Conservation (phyloP, 2,888 invertebrate species). For the Leptopilina myrica region DNA sequence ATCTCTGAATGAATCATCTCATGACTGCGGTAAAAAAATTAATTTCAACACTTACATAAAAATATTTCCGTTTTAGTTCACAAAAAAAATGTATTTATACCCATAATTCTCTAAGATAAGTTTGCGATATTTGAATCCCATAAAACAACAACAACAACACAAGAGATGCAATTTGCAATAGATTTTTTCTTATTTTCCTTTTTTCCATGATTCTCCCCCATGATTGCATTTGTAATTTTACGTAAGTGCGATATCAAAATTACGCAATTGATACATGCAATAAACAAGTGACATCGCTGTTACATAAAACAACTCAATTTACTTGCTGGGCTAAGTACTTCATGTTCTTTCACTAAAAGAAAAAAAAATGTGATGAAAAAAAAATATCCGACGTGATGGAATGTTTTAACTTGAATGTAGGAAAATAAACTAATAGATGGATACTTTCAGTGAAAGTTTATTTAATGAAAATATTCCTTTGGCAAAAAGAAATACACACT, state of each 20-base stretch:
- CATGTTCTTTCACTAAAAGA: constrained; percentile 21
- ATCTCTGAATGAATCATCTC: neutral
- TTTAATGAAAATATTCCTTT: constrained; percentile 9
- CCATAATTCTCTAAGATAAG: too few species aligned
- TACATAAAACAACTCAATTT: constrained; percentile 24
- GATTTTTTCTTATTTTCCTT: neutral
- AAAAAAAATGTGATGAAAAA: neutral
- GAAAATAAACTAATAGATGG: constrained; percentile 27
- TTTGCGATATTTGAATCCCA: neutral
- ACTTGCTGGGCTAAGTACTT: constrained; percentile 26
- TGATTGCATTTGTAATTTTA: constrained; percentile 6
- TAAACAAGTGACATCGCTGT: constrained; percentile 29
- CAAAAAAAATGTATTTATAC: neutral
- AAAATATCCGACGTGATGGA: constrained; percentile 10
- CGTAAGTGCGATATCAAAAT: constrained; percentile 20
- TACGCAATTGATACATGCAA: constrained; percentile 34
- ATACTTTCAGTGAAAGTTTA: constrained; percentile 37
- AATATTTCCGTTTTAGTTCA: neutral
- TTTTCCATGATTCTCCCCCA: neutral
- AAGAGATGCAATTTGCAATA: neutral
- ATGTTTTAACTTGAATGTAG: constrained; percentile 10
- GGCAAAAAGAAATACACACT: constrained; percentile 11
- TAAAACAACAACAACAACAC: neutral
- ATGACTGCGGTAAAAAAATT: neutral
- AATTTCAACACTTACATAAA: constrained; percentile 3